These are phyloP conservation scores for Casuarius casuarius DNA, from an alignment of 2,113 vertebrate species.

Conservation along the genomic window DNA sequence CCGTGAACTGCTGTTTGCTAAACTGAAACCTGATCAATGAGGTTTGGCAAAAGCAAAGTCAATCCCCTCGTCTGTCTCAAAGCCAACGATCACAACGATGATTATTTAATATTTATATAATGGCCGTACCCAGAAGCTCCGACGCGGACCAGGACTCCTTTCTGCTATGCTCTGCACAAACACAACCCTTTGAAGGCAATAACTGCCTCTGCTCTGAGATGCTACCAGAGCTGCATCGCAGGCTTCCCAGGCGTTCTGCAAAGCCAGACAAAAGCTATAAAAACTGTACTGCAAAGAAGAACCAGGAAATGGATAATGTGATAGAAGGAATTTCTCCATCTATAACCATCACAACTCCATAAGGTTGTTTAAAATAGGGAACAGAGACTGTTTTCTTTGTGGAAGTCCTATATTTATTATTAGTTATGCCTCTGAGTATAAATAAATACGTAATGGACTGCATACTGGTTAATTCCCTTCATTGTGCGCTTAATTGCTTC, in stretches of 20 bases:
- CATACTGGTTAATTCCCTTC: slow-evolving; percentile 43
- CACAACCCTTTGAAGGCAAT: not conserved
- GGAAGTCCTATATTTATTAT: slow-evolving; percentile 60
- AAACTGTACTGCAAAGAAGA: not conserved
- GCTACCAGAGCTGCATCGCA: not conserved
- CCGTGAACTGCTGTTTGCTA: not conserved
- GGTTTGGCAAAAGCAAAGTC: not conserved
- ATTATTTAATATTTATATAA: not conserved
- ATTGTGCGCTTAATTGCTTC: slow-evolving; percentile 58
- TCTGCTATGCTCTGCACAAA: not conserved
- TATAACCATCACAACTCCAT: not conserved
- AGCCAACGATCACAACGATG: not conserved
- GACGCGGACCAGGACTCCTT: not conserved
- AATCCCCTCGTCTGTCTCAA: rapidly evolving
- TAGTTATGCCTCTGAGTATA: slow-evolving; percentile 55
- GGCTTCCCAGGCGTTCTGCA: not conserved
- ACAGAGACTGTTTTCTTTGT: slow-evolving; percentile 21
- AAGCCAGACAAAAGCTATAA: not conserved
- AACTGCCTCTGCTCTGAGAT: not conserved
- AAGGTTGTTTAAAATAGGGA: slow-evolving; percentile 13
- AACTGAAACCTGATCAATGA: not conserved
- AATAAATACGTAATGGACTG: slow-evolving; percentile 25
- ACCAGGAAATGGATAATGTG: rapidly evolving
- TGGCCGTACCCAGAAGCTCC: not conserved
- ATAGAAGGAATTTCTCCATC: slow-evolving; percentile 21